Base-by-base conservation (phyloP, 2,888 invertebrate species). In the Synergus japonicus region DNA sequence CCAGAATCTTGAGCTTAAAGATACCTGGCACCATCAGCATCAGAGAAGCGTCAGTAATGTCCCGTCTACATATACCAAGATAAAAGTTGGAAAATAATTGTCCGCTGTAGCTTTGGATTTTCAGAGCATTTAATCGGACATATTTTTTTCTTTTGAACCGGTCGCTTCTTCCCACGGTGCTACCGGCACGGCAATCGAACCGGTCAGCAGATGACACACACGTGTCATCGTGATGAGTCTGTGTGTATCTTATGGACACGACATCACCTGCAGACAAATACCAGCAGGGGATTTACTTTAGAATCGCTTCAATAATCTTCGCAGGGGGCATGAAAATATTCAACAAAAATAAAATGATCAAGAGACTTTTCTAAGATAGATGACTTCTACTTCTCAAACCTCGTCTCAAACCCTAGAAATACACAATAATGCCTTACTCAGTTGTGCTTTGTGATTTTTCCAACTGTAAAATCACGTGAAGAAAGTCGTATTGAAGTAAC, bases 131-230 rank as follows among this genome's bases (percentile, higher is more conserved):
- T 5, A 73, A 78, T 78, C 77, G 79, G 79, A 80, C 64, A 76
- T 65, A 80, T 79, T 65, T 73, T 81, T 78, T 76, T 83, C 84
- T 76, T 76, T 67, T 76, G 60, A 85, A 85, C 84, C 85, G 80
- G 85, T 84, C 81, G 78, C 78, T 78, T 87, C 91, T 91, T 91
- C 91, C 90, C 91, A 91, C 91, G 91, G 91, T 91, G 88, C 86
- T 86, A 84, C 87, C 83, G 83, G 82, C 82, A 85, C 83, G 83
- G 82, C 82, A 86, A 85, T 85, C 84, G 87, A 88, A 89, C 90
- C 88, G 91, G 91, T 90, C 89, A 87, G 87, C 88, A 89, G 87
- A 87, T 87, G 89, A 88, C 87, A 87, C 86, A 86, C 87, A 84
- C 87, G 86, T 85, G 85, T 85, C 85, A 85, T 85, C 79, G 80